phyloP scores from a whole-genome alignment of 2,113 vertebrate species.

The Hyperoodon ampullatus region DNA sequence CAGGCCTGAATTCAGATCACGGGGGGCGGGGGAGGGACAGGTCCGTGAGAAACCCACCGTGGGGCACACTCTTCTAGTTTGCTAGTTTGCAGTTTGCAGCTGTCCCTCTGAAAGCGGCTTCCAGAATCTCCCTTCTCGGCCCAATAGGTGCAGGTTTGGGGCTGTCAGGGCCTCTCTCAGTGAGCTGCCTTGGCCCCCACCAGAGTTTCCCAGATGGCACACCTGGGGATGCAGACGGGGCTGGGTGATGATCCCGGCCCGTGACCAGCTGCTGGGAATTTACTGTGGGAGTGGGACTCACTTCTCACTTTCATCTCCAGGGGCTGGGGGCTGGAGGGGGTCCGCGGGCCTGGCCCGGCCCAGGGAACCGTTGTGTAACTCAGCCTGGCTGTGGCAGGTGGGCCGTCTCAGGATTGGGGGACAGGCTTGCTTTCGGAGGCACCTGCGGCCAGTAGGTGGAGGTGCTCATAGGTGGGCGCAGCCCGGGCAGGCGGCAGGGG shows the following conservation, averaged over 20 bases:
- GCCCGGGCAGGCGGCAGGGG: too few relatives aligned
- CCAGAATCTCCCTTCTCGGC: not conserved
- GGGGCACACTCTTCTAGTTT: not conserved
- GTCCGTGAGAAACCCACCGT: rapidly evolving
- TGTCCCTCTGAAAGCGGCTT: not conserved
- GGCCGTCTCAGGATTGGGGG: not conserved
- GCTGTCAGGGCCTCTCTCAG: not conserved
- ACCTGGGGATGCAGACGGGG: not conserved
- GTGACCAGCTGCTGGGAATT: rapidly evolving
- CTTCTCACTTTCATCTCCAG: not conserved
- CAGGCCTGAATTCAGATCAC: not conserved
- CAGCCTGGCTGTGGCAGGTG: rapidly evolving
- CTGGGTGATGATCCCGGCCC: not conserved
- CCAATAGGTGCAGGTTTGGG: not conserved
- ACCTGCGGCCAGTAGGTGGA: not conserved
- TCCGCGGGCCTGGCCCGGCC: not conserved
- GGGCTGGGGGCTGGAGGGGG: too few relatives aligned
- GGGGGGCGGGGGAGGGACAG: rapidly evolving
- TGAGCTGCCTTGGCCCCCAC: too few relatives aligned
- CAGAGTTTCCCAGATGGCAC: not conserved
- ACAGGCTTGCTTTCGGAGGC: not conserved
- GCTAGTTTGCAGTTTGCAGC: not conserved
- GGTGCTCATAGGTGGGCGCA: too few relatives aligned
- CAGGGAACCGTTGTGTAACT: not conserved
- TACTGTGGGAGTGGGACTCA: not conserved